These are phyloP conservation scores for Tadarida brasiliensis DNA, from an alignment of 2,797 vertebrate species.

Conservation along the genomic window DNA sequence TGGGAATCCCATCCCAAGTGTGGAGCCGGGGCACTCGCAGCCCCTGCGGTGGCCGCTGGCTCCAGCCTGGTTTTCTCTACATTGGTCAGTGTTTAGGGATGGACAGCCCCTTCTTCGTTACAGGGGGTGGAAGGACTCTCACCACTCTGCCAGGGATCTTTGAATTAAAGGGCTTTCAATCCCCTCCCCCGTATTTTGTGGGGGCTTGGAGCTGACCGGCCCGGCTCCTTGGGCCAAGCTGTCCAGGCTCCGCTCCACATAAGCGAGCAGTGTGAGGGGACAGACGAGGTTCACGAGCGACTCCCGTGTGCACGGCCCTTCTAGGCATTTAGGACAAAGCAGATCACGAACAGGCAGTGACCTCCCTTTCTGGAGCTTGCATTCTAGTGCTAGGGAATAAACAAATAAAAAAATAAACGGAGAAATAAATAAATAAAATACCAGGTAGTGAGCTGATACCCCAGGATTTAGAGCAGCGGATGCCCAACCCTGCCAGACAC, in stretches of 20 bases:
- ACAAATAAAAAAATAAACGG: neutral
- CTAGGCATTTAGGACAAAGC: neutral
- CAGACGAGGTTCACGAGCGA: neutral
- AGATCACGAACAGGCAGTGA: neutral
- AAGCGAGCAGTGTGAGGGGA: too few species aligned
- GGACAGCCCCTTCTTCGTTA: neutral
- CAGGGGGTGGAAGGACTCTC: neutral
- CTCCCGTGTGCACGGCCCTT: fast-evolving
- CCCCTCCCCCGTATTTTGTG: neutral
- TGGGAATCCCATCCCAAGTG: neutral
- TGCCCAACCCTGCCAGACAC: neutral
- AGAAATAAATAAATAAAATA: neutral
- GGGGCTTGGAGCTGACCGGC: neutral
- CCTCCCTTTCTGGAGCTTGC: neutral
- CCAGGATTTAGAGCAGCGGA: neutral
- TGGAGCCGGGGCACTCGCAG: neutral
- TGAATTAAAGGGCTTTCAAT: neutral
- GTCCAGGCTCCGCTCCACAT: fast-evolving
- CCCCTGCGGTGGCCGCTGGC: neutral
- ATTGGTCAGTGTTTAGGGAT: neutral
- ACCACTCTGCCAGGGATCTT: neutral
- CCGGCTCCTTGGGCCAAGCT: neutral
- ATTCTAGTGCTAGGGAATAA: neutral
- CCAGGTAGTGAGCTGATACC: neutral
- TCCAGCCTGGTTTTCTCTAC: neutral